Conservation (phyloP, 2,888 invertebrate species). For the Fragum whitleyi region DNA sequence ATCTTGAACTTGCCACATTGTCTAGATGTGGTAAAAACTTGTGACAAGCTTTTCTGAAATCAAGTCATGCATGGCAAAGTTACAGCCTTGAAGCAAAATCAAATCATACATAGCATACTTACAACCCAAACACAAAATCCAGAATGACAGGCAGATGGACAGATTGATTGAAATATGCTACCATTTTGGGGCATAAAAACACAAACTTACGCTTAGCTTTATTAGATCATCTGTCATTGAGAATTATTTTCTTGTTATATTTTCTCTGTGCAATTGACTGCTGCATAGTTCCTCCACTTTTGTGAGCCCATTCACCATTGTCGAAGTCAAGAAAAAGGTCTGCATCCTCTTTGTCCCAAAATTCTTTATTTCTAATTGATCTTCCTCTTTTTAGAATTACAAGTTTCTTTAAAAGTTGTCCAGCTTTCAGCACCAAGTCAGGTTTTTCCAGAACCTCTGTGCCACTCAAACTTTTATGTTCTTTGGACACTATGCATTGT, state of each 20-base stretch:
- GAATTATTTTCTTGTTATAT: not conserved
- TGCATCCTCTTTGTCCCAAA: not conserved
- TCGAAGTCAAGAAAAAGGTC: not conserved
- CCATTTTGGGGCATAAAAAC: no score
- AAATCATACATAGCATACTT: no score
- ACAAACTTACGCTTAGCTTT: not conserved
- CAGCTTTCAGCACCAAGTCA: not conserved
- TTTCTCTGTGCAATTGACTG: not conserved
- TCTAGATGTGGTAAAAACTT: no score
- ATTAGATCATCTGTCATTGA: not conserved
- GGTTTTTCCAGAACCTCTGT: not conserved
- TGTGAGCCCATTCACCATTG: not conserved
- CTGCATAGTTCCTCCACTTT: not conserved
- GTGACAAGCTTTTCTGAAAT: no score
- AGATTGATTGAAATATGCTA: no score
- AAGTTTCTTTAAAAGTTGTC: not conserved
- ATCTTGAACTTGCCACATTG: no score
- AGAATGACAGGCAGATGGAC: no score
- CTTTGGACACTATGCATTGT: not conserved
- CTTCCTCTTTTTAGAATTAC: not conserved
- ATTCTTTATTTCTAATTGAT: not conserved
- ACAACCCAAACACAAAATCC: no score
- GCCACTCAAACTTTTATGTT: not conserved
- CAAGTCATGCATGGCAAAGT: no score
- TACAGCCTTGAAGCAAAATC: no score